These are phyloP conservation scores for Tamias sibiricus DNA, from an alignment of 2,113 vertebrate species.

Conservation along the genomic window DNA sequence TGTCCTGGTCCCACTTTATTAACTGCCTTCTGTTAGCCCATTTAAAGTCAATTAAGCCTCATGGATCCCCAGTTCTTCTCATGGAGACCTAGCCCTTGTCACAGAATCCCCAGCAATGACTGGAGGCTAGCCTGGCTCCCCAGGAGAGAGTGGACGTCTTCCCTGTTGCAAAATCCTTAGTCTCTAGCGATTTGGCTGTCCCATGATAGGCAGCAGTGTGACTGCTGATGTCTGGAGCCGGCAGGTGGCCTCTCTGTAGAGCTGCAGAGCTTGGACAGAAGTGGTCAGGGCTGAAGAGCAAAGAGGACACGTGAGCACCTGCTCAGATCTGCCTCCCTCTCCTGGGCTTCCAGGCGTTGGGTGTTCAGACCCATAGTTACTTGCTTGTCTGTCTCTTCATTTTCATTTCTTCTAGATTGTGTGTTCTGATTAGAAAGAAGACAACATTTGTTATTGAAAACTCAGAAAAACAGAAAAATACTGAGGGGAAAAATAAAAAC, in stretches of 20 bases:
- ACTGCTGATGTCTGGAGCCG: background rate
- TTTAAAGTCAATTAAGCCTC: slow-evolving; percentile 66
- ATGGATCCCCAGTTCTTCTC: background rate
- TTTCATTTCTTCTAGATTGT: background rate
- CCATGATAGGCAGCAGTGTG: accelerated
- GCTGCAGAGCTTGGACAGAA: accelerated
- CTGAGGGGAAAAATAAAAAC: background rate
- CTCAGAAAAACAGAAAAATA: background rate
- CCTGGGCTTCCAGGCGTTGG: no score
- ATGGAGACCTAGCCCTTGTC: background rate
- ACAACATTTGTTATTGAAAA: background rate
- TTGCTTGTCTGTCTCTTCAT: background rate
- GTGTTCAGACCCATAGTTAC: background rate
- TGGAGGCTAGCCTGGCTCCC: accelerated
- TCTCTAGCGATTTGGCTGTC: background rate
- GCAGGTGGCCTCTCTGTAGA: background rate
- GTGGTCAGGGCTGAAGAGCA: background rate
- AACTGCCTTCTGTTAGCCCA: slow-evolving; percentile 69
- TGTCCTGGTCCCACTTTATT: slow-evolving; percentile 67
- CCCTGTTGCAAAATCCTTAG: background rate
- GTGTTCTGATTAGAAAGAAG: background rate
- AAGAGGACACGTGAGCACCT: accelerated
- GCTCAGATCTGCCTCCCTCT: background rate
- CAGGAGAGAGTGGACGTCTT: background rate
- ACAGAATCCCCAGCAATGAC: background rate